Evolutionary conservation across 2,797 vertebrate genomes (phyloP).

Genomic region (Lemur catta): DNA sequence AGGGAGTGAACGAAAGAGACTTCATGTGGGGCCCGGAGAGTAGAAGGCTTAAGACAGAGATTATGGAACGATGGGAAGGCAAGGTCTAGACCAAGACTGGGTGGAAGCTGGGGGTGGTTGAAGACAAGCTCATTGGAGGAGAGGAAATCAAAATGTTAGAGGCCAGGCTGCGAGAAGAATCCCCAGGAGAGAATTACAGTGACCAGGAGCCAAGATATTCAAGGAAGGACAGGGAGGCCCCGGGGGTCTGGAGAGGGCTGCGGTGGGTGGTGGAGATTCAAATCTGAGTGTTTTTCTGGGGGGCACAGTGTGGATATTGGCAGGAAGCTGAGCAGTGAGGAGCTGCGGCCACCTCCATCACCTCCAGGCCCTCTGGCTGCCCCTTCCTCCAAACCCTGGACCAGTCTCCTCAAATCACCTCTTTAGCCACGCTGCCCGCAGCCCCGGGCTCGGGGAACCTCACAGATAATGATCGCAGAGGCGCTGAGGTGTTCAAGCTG

Average conservation of each 20-base stretch:
- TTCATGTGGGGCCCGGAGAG: not conserved
- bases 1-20: not conserved
- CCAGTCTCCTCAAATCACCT: not conserved
- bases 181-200: too few species aligned
- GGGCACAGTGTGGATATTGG: not conserved
- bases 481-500: not conserved
- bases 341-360: not conserved
- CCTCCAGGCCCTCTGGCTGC: not conserved
- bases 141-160: not conserved
- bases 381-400: not conserved
- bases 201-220: not conserved
- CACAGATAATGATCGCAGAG: conserved; percentile 41
- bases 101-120: not conserved
- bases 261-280: not conserved
- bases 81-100: not conserved
- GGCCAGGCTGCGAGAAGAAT: not conserved
- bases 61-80: not conserved
- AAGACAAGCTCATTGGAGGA: not conserved
- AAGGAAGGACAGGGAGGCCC: not conserved
- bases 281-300: not conserved
- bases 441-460: not conserved
- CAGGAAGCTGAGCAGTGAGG: not conserved
- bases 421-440: not conserved
- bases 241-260: accelerated
- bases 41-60: not conserved